Percentiles rank a stretch among this genome's conserved stretches.
These are phyloP conservation scores for Mesorhabditis belari DNA, from an alignment of 2,888 invertebrate species.

Conservation along the genomic window DNA sequence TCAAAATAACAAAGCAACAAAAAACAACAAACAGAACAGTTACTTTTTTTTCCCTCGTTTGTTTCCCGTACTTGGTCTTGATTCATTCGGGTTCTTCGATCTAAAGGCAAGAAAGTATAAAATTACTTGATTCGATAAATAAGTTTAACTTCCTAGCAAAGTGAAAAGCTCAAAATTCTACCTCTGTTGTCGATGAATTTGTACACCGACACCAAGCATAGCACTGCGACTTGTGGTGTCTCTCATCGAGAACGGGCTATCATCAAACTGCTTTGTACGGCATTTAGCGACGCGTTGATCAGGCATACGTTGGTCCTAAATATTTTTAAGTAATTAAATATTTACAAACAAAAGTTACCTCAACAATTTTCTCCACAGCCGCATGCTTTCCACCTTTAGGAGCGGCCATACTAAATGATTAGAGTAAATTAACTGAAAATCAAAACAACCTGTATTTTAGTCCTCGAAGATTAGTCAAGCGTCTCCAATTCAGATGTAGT, in stretches of 20 bases:
- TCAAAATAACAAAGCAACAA: too few species aligned
- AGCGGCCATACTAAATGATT: slow-evolving; percentile 22
- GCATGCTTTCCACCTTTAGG: slow-evolving; percentile 43
- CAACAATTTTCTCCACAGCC: neutral
- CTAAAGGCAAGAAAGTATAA: too few species aligned
- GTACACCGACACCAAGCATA: neutral
- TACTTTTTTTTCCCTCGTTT: too few species aligned
- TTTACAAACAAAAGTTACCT: neutral
- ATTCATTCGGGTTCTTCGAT: neutral
- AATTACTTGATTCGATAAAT: neutral
- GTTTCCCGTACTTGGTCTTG: neutral
- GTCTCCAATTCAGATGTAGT: slow-evolving; percentile 65
- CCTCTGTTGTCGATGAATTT: too few species aligned
- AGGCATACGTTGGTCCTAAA: neutral
- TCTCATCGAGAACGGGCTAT: slow-evolving; percentile 55
- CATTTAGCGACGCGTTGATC: slow-evolving; percentile 21
- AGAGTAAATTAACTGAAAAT: too few species aligned
- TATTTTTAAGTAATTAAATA: neutral
- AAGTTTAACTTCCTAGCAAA: neutral
- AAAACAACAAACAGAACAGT: too few species aligned
- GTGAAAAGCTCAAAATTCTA: too few species aligned
- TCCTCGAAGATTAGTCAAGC: slow-evolving; percentile 28
- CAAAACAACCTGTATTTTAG: slow-evolving; percentile 29
- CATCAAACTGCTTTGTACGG: slow-evolving; percentile 18
- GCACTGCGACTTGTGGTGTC: slow-evolving; percentile 38